A percentile compares a stretch with the other conserved stretches of the same genome.
These are phyloP conservation scores for Poeciliopsis paucimaculata DNA, from an alignment of 2,797 vertebrate genomes.

Conservation along the genomic window DNA sequence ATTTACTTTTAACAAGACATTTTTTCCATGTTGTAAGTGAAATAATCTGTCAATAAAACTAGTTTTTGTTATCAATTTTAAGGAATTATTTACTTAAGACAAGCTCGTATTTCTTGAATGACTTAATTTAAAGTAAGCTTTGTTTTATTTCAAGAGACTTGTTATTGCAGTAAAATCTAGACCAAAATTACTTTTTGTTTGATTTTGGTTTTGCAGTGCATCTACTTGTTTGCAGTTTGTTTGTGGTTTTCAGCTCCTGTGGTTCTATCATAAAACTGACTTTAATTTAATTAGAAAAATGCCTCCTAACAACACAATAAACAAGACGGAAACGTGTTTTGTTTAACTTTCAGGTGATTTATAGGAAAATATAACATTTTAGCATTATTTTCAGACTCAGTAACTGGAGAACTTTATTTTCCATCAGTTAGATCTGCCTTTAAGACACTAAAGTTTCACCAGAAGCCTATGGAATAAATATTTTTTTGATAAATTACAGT, in stretches of 20 bases:
- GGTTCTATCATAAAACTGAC: neutral
- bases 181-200: too few relatives aligned
- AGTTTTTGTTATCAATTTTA: too few relatives aligned
- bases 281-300: neutral
- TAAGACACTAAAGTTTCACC: slow-evolving; percentile 19
- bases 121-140: too few relatives aligned
- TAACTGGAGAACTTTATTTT: neutral
- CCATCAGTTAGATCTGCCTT: slow-evolving; percentile 10
- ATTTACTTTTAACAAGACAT: too few relatives aligned
- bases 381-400: neutral
- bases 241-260: neutral
- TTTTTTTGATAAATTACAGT: neutral
- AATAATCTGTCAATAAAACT: too few relatives aligned
- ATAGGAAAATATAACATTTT: neutral
- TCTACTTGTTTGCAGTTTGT: neutral
- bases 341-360: neutral
- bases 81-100: too few relatives aligned
- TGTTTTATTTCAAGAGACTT: too few relatives aligned
- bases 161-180: too few relatives aligned
- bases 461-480: neutral
- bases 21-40: too few relatives aligned
- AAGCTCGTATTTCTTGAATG: too few relatives aligned
- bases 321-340: neutral
- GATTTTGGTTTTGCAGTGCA: too few relatives aligned
- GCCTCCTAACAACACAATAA: neutral